Base-by-base conservation (phyloP, 1,140 invertebrate genomes). In the Sipha flava region DNA sequence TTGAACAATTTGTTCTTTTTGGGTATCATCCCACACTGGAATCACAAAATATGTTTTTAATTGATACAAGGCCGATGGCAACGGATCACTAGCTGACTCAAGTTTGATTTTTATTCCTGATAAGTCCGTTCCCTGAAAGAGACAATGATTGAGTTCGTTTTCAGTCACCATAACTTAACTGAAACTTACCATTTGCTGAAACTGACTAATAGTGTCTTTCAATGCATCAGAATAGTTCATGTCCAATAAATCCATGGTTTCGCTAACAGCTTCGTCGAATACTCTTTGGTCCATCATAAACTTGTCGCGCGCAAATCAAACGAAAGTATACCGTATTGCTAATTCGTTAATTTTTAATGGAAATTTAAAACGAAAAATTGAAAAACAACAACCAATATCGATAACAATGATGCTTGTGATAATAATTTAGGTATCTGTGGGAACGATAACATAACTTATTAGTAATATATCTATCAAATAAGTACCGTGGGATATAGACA, bases 181-280 rank as follows among this genome's bases (percentile, higher is more conserved):
- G 3, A n/a, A 34, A 37, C 29, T 2, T 9, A 77, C 73, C 52
- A 77, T 10, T 31, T 57, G 49, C 5, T 77, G 73, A 18, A 77
- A 77, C 31, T 77, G 73, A 59, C 21, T 57, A 6, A 77, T 77
- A 3, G 73, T 77, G 21, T 77, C 73, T n/a, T 52, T 77, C 4
- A 77, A 26, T 2, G 73, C 73, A 23, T 77, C 73, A 14, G 52
- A 59, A 43, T 77, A 77, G 10, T 18, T 43, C 52, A 77, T 77
- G 34, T 77, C 73, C 6, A 77, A 26, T 29, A 77, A 77, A 49
- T 77, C 73, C 73, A 77, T 77, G 0, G 73, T 77, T 0, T 77
- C 73, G 2, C 23, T 54, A 7, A 77, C 52, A 3, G 73, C 73
- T 3, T 77, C 73, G 7, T 77, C 52, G 16, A 77, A 77, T 29